phyloP scores from a whole-genome alignment of 2,113 vertebrate species.

The Setophaga kirtlandii region DNA sequence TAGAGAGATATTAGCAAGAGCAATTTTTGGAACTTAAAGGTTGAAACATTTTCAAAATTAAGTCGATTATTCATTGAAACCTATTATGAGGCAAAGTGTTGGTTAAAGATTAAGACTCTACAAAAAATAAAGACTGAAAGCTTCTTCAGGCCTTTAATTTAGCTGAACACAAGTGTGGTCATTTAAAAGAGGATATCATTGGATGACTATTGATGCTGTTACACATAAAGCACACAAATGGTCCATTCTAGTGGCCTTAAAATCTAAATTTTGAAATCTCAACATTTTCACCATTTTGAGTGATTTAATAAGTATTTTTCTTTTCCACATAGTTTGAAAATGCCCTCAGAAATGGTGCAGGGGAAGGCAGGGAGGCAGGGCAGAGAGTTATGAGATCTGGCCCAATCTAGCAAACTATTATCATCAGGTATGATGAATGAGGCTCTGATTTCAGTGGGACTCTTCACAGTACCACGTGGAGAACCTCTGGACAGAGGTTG shows the following conservation, averaged over 20 bases:
- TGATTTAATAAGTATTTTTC: neutral
- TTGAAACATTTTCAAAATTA: constrained; percentile 39
- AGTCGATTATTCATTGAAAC: constrained; percentile 34
- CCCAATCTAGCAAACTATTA: neutral
- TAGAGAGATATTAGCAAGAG: neutral
- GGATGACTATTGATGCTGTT: neutral
- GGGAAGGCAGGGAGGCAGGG: neutral
- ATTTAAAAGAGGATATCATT: neutral
- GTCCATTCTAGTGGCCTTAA: neutral
- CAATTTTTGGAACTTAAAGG: constrained; percentile 10
- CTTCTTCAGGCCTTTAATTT: neutral
- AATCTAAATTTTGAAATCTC: neutral
- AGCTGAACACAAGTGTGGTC: neutral
- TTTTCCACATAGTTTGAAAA: neutral
- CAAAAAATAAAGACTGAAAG: neutral
- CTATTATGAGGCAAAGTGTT: neutral
- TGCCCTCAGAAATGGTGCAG: neutral
- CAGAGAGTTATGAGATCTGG: neutral
- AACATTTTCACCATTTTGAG: neutral
- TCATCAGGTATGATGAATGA: neutral
- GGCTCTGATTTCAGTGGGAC: neutral
- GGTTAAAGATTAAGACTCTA: neutral
- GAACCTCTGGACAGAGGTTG: neutral
- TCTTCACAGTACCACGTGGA: neutral
- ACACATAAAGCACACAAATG: neutral